Evolutionary conservation across 2,113 vertebrate species (phyloP).

Genomic region (Corythornis vintsioides): DNA sequence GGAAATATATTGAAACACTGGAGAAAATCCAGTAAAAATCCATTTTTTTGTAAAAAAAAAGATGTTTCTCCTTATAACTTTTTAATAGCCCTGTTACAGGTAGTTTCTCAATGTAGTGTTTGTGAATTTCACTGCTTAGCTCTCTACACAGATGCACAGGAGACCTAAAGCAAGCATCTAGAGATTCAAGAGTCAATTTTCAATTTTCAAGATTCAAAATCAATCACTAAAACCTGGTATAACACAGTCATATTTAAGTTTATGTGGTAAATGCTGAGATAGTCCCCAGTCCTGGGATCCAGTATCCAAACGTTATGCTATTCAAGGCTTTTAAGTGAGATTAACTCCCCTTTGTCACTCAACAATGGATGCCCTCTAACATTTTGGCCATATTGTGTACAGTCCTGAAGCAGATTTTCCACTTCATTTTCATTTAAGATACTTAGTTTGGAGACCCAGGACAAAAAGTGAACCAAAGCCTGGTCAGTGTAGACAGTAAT

Average conservation of each 20-base stretch:
- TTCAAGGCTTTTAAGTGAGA: neutral
- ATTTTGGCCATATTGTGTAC: neutral
- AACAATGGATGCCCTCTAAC: neutral
- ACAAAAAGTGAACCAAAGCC: neutral
- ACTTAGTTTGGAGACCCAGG: neutral
- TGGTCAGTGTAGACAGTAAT: neutral
- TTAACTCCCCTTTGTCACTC: neutral
- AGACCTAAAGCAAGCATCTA: neutral
- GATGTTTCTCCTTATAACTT: rapidly evolving
- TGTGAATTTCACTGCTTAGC: neutral
- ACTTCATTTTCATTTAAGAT: neutral
- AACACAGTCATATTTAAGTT: neutral
- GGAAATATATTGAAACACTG: neutral
- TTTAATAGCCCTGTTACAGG: neutral
- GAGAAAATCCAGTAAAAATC: neutral
- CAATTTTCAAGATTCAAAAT: neutral
- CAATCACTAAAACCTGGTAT: neutral
- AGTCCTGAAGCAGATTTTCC: neutral
- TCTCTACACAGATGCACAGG: neutral
- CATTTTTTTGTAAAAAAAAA: neutral
- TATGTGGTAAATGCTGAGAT: neutral
- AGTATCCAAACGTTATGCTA: neutral
- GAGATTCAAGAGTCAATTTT: neutral
- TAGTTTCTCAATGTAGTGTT: neutral
- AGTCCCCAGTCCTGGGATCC: rapidly evolving